Evolutionary conservation across 2,797 vertebrate genomes (phyloP), one percentile per base, ranked within the genome.

Genomic region (Gastrophryne carolinensis): DNA sequence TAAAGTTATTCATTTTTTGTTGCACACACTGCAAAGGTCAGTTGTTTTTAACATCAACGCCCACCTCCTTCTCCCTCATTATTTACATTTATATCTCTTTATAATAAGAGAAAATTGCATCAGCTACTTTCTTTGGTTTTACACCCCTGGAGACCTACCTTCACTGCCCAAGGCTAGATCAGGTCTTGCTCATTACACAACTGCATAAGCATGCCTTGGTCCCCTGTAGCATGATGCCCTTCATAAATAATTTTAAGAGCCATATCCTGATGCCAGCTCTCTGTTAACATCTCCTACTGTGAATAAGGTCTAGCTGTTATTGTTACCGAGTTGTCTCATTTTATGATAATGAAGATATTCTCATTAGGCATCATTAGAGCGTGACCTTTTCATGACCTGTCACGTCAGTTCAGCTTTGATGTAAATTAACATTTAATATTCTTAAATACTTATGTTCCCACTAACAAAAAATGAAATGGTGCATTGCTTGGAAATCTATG

Each of bases 391-490:
- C 58, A 54, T 79, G 76, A 80, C 81, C 81, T 81, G 63, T 58
- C 41, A 53, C 53, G 69, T 80, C 78, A 77, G 3, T 35, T 61
- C 62, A 68, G 71, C 44, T 53, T 47, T 4, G 21, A 56, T 79
- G 79, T 80, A 85, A 87, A 87, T 83, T 83, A 81, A 70, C n/a
- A 76, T 80, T 64, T 82, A 80, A 85, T 87, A 81, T 86, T 87
- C 79, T 84, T 84, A 85, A 85, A 86, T 84, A 83, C 81, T 84
- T 80, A 80, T 69, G 79, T 83, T 82, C 75, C 79, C 84, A 81
- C 85, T 86, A 89, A 86, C 81, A 85, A 89, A 65, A 91, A 88
- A 87, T 82, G 77, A 89, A 88, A 79, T 83, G 89, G 85, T 83
- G 83, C 81, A 86, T 84, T 86, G 79, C 86, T 88, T 80, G 80